Evolutionary conservation across 2,888 invertebrate genomes (phyloP).

Genomic region (Hemistola chrysoprasaria): DNA sequence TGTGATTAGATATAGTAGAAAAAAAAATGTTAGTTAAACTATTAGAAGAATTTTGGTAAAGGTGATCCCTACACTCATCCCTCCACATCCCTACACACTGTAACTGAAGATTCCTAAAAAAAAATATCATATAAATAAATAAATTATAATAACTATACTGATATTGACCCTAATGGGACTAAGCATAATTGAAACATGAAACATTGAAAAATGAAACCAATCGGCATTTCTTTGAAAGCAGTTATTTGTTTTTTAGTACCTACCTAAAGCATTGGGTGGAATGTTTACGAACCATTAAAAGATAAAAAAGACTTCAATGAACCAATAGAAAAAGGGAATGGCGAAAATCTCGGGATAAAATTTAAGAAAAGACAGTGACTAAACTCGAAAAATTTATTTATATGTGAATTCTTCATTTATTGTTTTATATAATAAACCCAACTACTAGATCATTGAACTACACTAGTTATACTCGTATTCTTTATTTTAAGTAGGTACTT

Average conservation of each 20-base stretch:
- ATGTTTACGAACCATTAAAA: conserved; percentile 22
- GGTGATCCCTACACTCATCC: no score
- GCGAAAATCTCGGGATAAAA: neutral
- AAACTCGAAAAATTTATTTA: neutral
- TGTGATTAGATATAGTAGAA: no score
- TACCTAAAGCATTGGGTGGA: conserved; percentile 6
- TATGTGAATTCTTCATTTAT: no score
- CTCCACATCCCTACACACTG: no score
- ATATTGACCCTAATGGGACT: neutral
- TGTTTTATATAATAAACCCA: no score
- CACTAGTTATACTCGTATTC: no score
- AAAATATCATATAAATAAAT: no score
- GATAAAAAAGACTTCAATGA: conserved; percentile 24
- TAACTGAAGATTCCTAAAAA: no score
- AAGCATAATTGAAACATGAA: neutral
- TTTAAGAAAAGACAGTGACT: conserved; percentile 1
- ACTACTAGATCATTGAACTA: no score
- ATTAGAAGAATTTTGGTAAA: no score
- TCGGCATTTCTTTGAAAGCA: neutral
- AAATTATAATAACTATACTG: no score
- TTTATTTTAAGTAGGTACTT: neutral
- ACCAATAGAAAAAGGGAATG: conserved; percentile 9
- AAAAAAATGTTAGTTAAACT: no score
- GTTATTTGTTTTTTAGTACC: conserved; percentile 2
- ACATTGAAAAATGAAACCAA: neutral